Evolutionary conservation across 2,888 invertebrate genomes (phyloP).

Genomic region (Philhelius pedissequus): DNA sequence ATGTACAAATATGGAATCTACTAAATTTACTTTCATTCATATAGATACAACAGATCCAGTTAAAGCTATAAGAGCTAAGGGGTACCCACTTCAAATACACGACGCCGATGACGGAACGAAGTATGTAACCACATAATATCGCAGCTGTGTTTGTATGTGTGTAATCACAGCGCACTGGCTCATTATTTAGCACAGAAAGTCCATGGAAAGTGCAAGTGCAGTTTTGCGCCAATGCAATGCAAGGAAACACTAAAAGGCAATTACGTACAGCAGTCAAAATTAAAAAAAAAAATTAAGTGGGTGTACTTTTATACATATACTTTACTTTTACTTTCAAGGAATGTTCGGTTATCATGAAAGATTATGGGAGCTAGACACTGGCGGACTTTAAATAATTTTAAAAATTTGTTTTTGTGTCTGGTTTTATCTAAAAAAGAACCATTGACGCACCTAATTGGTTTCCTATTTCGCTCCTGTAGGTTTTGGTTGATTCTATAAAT

Average conservation of each 20-base stretch:
- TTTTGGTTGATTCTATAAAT: too few species aligned
- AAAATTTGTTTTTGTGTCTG: too few species aligned
- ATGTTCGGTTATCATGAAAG: not conserved
- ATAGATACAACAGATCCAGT: not conserved
- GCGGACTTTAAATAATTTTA: not conserved
- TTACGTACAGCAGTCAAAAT: slow-evolving; percentile 7
- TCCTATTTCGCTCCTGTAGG: too few species aligned
- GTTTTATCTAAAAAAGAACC: too few species aligned
- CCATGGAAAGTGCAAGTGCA: not conserved
- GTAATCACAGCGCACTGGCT: not conserved
- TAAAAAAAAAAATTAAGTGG: not conserved
- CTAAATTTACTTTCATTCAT: not conserved
- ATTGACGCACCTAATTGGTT: too few species aligned
- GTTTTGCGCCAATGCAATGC: not conserved
- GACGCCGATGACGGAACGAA: too few species aligned
- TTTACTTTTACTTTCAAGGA: not conserved
- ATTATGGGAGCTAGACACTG: not conserved
- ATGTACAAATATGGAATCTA: not conserved
- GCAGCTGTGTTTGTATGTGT: too few species aligned
- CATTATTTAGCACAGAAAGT: not conserved
- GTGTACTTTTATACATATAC: not conserved
- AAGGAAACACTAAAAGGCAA: not conserved
- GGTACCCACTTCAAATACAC: not conserved
- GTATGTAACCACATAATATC: not conserved
- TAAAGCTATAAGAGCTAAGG: not conserved